Evolutionary conservation across 2,888 invertebrate genomes (phyloP).

Genomic region (Leptinotarsa haldemani): DNA sequence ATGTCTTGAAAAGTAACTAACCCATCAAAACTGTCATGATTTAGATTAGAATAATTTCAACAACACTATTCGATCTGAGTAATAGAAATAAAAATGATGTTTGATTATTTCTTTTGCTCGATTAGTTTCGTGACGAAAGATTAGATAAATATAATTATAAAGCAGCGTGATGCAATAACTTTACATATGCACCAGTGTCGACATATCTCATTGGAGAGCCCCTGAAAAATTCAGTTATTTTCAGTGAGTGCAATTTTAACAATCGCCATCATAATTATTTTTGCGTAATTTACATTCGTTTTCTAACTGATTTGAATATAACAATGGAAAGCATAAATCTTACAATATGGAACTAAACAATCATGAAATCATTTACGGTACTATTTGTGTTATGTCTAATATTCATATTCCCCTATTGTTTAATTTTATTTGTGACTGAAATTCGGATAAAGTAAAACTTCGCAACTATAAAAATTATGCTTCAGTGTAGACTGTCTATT

Average conservation of each 20-base stretch:
- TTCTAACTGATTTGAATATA: too few relatives aligned
- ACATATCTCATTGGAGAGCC: background rate
- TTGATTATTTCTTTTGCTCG: slow-evolving; percentile 6
- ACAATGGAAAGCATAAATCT: too few relatives aligned
- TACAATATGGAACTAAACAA: too few relatives aligned
- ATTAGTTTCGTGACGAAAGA: slow-evolving; percentile 16
- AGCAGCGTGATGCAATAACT: background rate
- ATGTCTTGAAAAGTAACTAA: background rate
- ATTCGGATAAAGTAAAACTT: too few relatives aligned
- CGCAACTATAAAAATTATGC: too few relatives aligned
- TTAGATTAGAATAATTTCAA: background rate
- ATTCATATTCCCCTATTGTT: too few relatives aligned
- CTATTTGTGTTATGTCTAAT: too few relatives aligned
- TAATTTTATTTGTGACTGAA: too few relatives aligned
- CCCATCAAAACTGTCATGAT: slow-evolving; percentile 1
- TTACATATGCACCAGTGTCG: background rate
- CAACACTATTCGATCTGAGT: background rate
- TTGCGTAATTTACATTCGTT: too few relatives aligned
- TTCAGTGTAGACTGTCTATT: too few relatives aligned
- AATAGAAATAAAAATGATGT: slow-evolving; percentile 1
- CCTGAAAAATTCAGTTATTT: background rate
- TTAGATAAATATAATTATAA: slow-evolving; percentile 11
- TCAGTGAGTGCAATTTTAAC: background rate
- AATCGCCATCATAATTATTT: too few relatives aligned
- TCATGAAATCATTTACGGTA: too few relatives aligned